Percentiles rank a stretch among this genome's conserved stretches.
Evolutionary conservation across 2,888 invertebrate species (phyloP).

Genomic region (Cloeon dipterum): DNA sequence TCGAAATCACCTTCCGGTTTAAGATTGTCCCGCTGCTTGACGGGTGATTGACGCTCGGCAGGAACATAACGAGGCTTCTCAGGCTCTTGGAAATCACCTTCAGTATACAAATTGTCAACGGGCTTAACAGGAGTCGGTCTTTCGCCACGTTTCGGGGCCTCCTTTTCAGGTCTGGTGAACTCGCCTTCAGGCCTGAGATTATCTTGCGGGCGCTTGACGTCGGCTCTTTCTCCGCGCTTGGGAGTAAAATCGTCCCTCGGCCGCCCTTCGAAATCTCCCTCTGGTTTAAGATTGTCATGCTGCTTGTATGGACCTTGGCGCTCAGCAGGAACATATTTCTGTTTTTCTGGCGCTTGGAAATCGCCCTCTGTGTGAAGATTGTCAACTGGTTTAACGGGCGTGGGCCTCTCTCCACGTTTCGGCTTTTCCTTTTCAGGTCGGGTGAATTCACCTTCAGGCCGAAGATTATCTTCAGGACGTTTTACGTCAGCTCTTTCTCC

Average conservation of each 20-base stretch:
- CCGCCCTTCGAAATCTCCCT: constrained; percentile 17
- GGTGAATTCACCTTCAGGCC: constrained; percentile 32
- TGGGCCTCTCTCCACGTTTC: constrained; percentile 16
- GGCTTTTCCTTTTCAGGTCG: constrained; percentile 18
- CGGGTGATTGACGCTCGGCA: constrained; percentile 19
- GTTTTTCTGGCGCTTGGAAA: constrained; percentile 15
- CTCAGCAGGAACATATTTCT: constrained; percentile 11
- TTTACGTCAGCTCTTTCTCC: constrained; percentile 31
- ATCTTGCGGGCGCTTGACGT: constrained; percentile 11
- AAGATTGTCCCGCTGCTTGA: constrained; percentile 11
- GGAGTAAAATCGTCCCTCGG: constrained; percentile 12
- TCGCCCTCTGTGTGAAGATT: constrained; percentile 18
- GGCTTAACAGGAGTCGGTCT: constrained; percentile 9
- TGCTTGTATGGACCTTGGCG: constrained; percentile 12
- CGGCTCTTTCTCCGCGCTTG: constrained; percentile 16
- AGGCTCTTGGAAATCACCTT: constrained; percentile 26
- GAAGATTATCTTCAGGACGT: constrained; percentile 30
- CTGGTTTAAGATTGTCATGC: constrained; percentile 22
- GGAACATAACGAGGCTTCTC: constrained; percentile 19
- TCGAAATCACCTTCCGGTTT: constrained; percentile 13
- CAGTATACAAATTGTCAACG: constrained; percentile 6
- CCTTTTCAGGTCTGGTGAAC: constrained; percentile 15
- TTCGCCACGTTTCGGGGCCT: constrained; percentile 27
- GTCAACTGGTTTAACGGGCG: constrained; percentile 15
- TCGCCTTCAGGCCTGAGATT: constrained; percentile 19